Evolutionary conservation across 2,113 vertebrate genomes (phyloP).

Genomic region (Limanda limanda): DNA sequence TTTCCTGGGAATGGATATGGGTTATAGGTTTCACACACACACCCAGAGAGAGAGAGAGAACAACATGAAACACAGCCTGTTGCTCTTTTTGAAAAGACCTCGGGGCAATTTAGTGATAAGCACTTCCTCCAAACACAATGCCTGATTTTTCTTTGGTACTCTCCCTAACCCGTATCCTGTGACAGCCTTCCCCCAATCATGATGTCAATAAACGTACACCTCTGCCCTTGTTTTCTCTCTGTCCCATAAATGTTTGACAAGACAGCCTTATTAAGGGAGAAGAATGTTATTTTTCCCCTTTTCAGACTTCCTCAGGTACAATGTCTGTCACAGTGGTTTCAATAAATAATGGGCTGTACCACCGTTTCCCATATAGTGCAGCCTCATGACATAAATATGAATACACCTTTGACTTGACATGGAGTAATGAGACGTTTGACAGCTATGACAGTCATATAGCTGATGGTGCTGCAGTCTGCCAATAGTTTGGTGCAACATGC

Average conservation of each 20-base stretch:
- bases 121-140: conserved; percentile 78
- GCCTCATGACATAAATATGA: conserved; percentile 74
- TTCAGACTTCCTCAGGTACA: conserved; percentile 68
- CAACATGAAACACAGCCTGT: conserved; percentile 45
- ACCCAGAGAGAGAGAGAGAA: neutral
- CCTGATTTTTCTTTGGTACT: conserved; percentile 46
- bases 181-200: conserved; percentile 65
- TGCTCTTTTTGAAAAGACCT: conserved; percentile 69
- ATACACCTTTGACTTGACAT: conserved; percentile 74
- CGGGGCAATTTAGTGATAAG: conserved; percentile 64
- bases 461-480: conserved; percentile 58
- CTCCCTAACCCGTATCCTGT: conserved; percentile 64
- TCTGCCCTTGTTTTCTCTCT: conserved; percentile 69
- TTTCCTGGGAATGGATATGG: conserved; percentile 56
- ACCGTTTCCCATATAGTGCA: conserved; percentile 55
- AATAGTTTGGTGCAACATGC: conserved; percentile 55
- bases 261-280: conserved; percentile 71
- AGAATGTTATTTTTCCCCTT: conserved; percentile 65
- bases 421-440: conserved; percentile 73
- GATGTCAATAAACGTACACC: conserved; percentile 66
- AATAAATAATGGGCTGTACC: conserved; percentile 73
- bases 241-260: conserved; percentile 79
- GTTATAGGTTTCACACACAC: conserved; percentile 17
- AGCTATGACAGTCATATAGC: conserved; percentile 67
- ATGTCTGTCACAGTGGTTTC: conserved; percentile 72